Evolutionary conservation across 1,140 invertebrate species (phyloP), one percentile per base, ranked within the genome.

Genomic region (Dinoponera quadriceps): DNA sequence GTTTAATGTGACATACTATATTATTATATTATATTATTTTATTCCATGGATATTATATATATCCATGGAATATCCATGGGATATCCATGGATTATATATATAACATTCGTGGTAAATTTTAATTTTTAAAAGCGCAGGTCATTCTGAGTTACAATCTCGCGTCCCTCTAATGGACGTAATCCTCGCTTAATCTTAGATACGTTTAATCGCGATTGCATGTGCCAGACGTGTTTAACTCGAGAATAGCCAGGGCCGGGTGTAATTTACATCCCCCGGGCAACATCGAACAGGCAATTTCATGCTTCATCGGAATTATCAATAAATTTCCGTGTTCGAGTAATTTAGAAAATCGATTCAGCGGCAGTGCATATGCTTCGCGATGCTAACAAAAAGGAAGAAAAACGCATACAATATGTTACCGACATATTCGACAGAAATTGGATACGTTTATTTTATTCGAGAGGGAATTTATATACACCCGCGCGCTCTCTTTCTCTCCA

Each of bases 291-390:
- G 59, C 73, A 65, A 65, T 65, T 77, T 38, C 25, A 77, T 65
- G 48, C 27, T 51, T 33, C n/a, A 65, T 65, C 44, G 44, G 14
- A 65, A 77, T 77, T 65, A 65, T 65, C 27, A 65, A 77, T 77
- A 77, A 77, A 74, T 74, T 74, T 74, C 29, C 22, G 22, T 16
- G 38, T 73, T 73, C 54, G 3, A 18, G 18, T 74, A 74, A 74
- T 74, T 74, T 62, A 74, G 55, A 74, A 73, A 73, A 73, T 73
- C 33, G 33, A 60, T 73, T 73, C 38, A 44, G 33, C 55, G 71
- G 33, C 20, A 44, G 20, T 16, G 16, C 20, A 38, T 38, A 44
- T 4, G 13, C 60, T 16, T 14, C 22, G 4, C 38, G 57, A 60
- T 73, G 38, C 25, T 13, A 44, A 44, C 38, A 59, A 9, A 11